Conservation (phyloP, 2,888 invertebrate genomes). For the Torymus texanus region DNA sequence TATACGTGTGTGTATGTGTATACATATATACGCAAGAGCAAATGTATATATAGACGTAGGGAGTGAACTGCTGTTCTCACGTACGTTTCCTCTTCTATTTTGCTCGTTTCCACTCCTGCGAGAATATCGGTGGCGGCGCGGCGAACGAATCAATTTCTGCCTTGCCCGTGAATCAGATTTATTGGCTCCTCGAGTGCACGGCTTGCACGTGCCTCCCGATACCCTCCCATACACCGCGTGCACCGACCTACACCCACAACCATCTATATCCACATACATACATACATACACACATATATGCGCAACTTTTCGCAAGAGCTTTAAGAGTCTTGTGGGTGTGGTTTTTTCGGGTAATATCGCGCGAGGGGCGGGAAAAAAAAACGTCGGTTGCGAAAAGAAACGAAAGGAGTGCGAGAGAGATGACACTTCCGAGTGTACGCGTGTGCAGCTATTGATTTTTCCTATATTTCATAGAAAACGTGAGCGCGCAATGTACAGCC, state of each 20-base stretch:
- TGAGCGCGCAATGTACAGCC: background rate
- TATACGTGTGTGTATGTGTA: background rate
- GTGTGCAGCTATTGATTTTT: conserved; percentile 44
- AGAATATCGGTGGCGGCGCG: conserved; percentile 35
- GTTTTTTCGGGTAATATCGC: conserved; percentile 22
- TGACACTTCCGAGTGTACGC: background rate
- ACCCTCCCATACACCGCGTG: too few relatives aligned
- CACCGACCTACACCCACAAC: background rate
- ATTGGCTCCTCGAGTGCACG: conserved; percentile 51
- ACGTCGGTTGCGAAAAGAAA: background rate
- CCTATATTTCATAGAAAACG: conserved; percentile 32
- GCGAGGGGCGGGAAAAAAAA: conserved; percentile 11
- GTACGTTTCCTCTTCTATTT: conserved; percentile 39
- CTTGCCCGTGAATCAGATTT: conserved; percentile 59
- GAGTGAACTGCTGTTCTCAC: conserved; percentile 23
- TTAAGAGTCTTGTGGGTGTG: conserved; percentile 16
- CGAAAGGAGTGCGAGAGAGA: background rate
- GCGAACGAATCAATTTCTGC: conserved; percentile 60
- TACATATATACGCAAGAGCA: conserved; percentile 4
- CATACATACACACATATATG: background rate
- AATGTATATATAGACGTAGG: background rate
- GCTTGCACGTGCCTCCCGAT: conserved; percentile 22
- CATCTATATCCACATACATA: background rate
- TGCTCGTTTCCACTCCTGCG: conserved; percentile 3
- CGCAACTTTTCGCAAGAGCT: conserved; percentile 25